phyloP scores from a whole-genome alignment of 2,888 invertebrate genomes.

The Brenthis hecate region DNA sequence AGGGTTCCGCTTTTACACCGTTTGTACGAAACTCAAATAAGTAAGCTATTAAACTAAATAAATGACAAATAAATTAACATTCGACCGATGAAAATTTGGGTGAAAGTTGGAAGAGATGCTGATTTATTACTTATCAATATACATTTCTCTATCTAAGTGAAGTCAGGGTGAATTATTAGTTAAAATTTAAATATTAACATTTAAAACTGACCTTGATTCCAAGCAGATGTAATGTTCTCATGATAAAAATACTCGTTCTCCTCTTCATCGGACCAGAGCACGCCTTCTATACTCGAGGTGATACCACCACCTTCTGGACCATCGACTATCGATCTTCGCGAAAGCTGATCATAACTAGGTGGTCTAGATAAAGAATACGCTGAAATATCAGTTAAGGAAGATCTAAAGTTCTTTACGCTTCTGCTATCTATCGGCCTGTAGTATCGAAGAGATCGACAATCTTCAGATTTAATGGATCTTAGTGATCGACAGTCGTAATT shows the following conservation, averaged over 20 bases:
- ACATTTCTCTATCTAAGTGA: too few species aligned
- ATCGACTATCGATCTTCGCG: conserved; percentile 71
- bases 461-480: conserved; percentile 68
- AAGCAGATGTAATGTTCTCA: conserved; percentile 74
- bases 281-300: conserved; percentile 79
- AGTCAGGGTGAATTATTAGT: too few species aligned
- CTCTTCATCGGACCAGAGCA: conserved; percentile 80
- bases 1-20: too few species aligned
- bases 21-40: too few species aligned
- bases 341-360: conserved; percentile 75
- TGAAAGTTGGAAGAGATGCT: too few species aligned
- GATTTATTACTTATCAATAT: too few species aligned
- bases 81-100: too few species aligned
- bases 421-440: conserved; percentile 74
- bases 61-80: too few species aligned
- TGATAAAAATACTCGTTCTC: conserved; percentile 79
- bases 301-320: conserved; percentile 64
- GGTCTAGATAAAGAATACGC: conserved; percentile 60
- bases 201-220: conserved; percentile 72
- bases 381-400: conserved; percentile 70
- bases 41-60: too few species aligned
- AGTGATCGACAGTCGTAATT: conserved; percentile 70
- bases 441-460: conserved; percentile 59
- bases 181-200: neutral
- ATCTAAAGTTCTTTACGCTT: conserved; percentile 73